Percentiles rank a stretch among this genome's conserved stretches.
phyloP scores from a whole-genome alignment of 2,797 vertebrate species.

The Picus viridis region DNA sequence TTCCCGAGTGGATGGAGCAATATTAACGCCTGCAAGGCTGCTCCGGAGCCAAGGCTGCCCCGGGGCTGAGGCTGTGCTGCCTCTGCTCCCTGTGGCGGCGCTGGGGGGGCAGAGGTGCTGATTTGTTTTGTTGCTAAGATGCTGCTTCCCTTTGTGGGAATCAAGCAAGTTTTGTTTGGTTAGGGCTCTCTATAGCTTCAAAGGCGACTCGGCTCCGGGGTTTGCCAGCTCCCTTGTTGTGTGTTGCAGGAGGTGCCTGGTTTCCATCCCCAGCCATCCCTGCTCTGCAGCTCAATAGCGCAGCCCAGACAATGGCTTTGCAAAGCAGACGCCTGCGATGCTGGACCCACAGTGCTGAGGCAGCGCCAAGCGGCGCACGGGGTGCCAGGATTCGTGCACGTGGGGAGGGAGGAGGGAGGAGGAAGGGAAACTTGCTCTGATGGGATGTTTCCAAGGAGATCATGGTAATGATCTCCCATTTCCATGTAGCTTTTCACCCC shows the following conservation, averaged over 20 bases:
- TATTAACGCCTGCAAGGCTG: accelerated
- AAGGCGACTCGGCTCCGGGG: conserved; percentile 11
- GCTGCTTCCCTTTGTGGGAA: not conserved
- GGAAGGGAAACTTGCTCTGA: conserved; percentile 38
- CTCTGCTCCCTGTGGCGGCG: not conserved
- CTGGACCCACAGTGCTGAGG: conserved; percentile 41
- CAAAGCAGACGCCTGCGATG: conserved; percentile 45
- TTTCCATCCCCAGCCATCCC: conserved; percentile 49
- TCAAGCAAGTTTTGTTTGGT: conserved; percentile 13
- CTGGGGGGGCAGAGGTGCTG: not conserved
- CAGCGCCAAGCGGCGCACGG: not conserved
- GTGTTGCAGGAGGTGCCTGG: conserved; percentile 42
- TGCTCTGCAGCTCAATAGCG: conserved; percentile 48
- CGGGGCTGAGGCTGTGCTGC: not conserved
- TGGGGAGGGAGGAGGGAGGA: not conserved
- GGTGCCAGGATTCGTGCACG: conserved; percentile 57
- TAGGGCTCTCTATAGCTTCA: conserved; percentile 40
- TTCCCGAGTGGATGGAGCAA: not conserved
- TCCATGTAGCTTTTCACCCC: conserved; percentile 18
- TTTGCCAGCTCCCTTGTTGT: conserved; percentile 55
- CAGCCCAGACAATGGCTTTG: conserved; percentile 55
- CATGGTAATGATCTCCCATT: conserved; percentile 52
- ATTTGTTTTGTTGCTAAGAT: conserved; percentile 37
- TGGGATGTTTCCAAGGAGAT: conserved; percentile 66
- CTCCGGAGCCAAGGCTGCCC: not conserved